Evolutionary conservation across 2,113 vertebrate genomes (phyloP).

Genomic region (Prinia subflava): DNA sequence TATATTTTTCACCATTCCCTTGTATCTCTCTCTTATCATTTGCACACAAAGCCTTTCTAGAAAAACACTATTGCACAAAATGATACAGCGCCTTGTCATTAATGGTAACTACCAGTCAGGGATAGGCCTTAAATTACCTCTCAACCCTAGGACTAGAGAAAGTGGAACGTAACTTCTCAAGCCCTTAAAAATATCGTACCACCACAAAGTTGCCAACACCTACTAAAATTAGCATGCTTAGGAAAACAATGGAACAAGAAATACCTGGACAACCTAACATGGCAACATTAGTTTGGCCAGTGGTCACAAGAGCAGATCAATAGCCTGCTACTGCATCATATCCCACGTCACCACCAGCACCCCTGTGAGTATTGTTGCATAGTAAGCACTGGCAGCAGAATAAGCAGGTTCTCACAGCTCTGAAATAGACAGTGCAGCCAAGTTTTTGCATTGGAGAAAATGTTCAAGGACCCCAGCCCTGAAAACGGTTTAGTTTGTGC

Average conservation of each 20-base stretch:
- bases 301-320: background rate
- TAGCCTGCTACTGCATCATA: background rate
- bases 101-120: background rate
- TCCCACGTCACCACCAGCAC: background rate
- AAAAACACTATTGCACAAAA: background rate
- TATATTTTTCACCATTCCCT: background rate
- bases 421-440: background rate
- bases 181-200: background rate
- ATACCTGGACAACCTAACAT: background rate
- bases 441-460: background rate
- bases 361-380: accelerated
- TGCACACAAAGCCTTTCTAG: background rate
- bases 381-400: background rate
- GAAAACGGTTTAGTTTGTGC: background rate
- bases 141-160: background rate
- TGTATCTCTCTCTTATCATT: background rate
- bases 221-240: background rate
- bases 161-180: background rate
- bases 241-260: background rate
- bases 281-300: background rate
- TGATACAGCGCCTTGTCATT: background rate
- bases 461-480: background rate
- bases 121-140: background rate
- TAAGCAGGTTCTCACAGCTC: background rate
- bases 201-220: background rate